Conservation (phyloP, 37 sponge, comb jelly and placozoan species). For the Chondrilla cf. caribensis region DNA sequence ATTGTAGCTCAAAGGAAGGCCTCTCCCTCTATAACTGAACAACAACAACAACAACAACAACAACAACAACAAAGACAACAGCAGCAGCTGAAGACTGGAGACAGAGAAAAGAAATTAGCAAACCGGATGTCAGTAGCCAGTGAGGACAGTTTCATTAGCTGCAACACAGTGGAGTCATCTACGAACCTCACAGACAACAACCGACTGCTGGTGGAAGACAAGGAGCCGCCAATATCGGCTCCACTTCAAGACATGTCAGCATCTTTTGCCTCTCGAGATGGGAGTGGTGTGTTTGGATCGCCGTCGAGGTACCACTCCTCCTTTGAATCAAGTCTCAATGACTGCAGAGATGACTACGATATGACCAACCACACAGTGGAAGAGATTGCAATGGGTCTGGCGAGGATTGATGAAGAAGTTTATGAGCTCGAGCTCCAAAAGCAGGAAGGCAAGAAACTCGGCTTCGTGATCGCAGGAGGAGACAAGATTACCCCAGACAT, state of each 20-base stretch:
- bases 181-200: background rate
- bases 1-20: slow-evolving; percentile 60
- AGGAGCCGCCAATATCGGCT: background rate
- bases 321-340: slow-evolving; percentile 20
- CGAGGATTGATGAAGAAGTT: background rate
- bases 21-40: background rate
- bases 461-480: slow-evolving; percentile 60
- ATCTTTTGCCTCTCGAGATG: background rate
- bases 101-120: background rate
- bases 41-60: background rate
- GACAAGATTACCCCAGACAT: slow-evolving; percentile 3
- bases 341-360: slow-evolving; percentile 1
- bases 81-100: background rate
- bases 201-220: background rate
- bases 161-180: background rate
- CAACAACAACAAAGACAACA: too few relatives aligned
- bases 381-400: background rate
- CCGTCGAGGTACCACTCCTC: background rate
- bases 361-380: background rate
- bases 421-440: slow-evolving; percentile 10
- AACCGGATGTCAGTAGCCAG: background rate
- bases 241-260: background rate
- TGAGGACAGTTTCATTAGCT: background rate
- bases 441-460: slow-evolving; percentile 17
- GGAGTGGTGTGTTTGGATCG: background rate